phyloP scores from a whole-genome alignment of 1,140 invertebrate species.

The Polypedilum pembai region DNA sequence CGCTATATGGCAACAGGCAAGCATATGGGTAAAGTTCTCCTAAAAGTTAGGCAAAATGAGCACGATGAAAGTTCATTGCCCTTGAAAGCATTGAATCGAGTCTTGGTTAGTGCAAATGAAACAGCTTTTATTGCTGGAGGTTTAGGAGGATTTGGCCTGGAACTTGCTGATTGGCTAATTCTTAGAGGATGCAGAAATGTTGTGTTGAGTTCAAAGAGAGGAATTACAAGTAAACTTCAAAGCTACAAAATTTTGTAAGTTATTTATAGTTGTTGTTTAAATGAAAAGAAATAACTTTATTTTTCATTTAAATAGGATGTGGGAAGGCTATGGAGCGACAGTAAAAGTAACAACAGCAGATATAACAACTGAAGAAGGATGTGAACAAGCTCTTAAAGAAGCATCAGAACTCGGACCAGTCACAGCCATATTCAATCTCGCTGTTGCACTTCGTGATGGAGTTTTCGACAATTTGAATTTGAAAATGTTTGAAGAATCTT shows the following conservation, averaged over 20 bases:
- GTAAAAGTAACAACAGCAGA: slow-evolving; percentile 30
- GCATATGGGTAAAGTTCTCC: slow-evolving; percentile 69
- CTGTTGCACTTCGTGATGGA: slow-evolving; percentile 51
- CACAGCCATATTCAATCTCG: slow-evolving; percentile 68
- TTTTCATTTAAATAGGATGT: not conserved
- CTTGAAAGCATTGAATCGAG: not conserved
- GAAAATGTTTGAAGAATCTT: slow-evolving; percentile 43
- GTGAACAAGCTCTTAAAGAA: slow-evolving; percentile 50
- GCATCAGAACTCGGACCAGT: slow-evolving; percentile 52
- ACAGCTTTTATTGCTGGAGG: slow-evolving; percentile 56
- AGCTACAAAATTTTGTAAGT: slow-evolving; percentile 46
- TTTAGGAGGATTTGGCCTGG: slow-evolving; percentile 77
- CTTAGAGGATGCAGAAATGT: slow-evolving; percentile 64
- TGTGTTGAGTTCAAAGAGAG: slow-evolving; percentile 64
- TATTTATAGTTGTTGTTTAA: slow-evolving; percentile 24
- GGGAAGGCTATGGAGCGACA: not conserved
- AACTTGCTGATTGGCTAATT: slow-evolving; percentile 74
- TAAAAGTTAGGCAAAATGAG: slow-evolving; percentile 51
- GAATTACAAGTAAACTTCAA: slow-evolving; percentile 69
- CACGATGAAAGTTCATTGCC: not conserved
- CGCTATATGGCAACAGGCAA: slow-evolving; percentile 70
- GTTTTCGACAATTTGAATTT: slow-evolving; percentile 46
- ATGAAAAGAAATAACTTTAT: too few relatives aligned
- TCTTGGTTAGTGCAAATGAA: slow-evolving; percentile 37
- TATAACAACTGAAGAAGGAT: slow-evolving; percentile 37